Evolutionary conservation across 1,140 invertebrate species (phyloP).

Genomic region (Hylyphantes graminicola): DNA sequence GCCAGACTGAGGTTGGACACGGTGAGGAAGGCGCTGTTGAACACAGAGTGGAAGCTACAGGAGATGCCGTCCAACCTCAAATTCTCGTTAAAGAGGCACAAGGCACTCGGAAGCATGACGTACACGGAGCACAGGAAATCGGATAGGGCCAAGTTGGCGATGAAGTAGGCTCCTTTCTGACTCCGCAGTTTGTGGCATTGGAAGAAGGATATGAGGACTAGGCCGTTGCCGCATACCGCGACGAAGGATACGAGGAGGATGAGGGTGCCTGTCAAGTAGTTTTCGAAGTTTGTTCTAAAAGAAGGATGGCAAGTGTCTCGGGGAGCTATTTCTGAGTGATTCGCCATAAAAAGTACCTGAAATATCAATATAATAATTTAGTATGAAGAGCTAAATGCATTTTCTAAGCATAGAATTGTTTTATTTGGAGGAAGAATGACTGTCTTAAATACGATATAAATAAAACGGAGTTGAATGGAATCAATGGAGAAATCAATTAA

Average conservation of each 20-base stretch:
- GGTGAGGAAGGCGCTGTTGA: conserved; percentile 4
- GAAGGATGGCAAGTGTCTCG: too few species aligned
- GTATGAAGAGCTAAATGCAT: too few species aligned
- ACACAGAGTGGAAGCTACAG: not conserved
- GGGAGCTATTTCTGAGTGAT: too few species aligned
- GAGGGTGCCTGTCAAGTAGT: not conserved
- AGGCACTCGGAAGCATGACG: conserved; percentile 7
- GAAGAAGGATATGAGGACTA: conserved; percentile 21
- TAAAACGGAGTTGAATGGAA: too few species aligned
- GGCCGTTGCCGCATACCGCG: conserved; percentile 38
- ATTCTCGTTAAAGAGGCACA: not conserved
- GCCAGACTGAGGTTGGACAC: conserved; percentile 32
- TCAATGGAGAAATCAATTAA: too few species aligned
- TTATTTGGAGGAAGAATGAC: too few species aligned
- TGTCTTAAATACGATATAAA: too few species aligned
- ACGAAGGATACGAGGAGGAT: not conserved
- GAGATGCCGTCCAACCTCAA: not conserved
- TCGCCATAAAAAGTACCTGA: too few species aligned
- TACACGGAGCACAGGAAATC: conserved; percentile 34
- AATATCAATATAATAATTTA: too few species aligned
- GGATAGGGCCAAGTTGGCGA: conserved; percentile 6
- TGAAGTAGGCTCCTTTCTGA: conserved; percentile 31
- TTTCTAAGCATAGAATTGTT: too few species aligned
- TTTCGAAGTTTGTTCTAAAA: not conserved
- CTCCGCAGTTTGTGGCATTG: not conserved